Base-by-base conservation (phyloP, 1,140 invertebrate species). In the Neotoxoptera formosana region DNA sequence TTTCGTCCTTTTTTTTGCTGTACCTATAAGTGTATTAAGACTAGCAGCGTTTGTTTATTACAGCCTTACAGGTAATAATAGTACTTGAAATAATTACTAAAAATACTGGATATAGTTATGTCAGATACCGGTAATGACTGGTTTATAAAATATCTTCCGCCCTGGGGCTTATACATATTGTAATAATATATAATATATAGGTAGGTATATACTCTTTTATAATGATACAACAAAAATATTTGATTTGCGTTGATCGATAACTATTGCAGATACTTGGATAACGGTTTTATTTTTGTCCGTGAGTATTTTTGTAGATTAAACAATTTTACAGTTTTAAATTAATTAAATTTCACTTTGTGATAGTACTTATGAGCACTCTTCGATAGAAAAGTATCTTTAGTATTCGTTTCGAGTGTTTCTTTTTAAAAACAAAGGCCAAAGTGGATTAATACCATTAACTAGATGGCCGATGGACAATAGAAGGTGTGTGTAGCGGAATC, bases 361-460 rank as follows among this genome's bases (percentile, higher is more conserved):
- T 51, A 56, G 88, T 34, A 89, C 88, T 89, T 56, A 89, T 89
- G 88, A 56, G 56, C 34, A 36, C 48, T 53, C 11, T 34, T 36
- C 0, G 47, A 56, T 56, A 56, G 88, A 48, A 34, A 89, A 89
- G 36, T 89, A 56, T 89, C 48, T 53, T 89, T 89, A 41, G 34
- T 53, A 41, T 53, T 53, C 48, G 34, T 89, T 89, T 36, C 51
- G 34, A 89, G 51, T 56, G 48, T 89, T 89, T 89, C 51, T 89
- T 89, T 87, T 89, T 91, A 47, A 60, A 90, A 91, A 92, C 67
- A 92, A 92, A 83, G 60, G n/a, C 67, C 76, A 92, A 81, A 92
- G 67, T 92, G 91, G 67, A 76, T 81, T 92, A 92, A 92, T 92
- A 36, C 91, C 67, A 92, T 92, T 92, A 92, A 81, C 91, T 92